Conservation (phyloP, 2,797 vertebrate species). For the Eulemur rubriventer region DNA sequence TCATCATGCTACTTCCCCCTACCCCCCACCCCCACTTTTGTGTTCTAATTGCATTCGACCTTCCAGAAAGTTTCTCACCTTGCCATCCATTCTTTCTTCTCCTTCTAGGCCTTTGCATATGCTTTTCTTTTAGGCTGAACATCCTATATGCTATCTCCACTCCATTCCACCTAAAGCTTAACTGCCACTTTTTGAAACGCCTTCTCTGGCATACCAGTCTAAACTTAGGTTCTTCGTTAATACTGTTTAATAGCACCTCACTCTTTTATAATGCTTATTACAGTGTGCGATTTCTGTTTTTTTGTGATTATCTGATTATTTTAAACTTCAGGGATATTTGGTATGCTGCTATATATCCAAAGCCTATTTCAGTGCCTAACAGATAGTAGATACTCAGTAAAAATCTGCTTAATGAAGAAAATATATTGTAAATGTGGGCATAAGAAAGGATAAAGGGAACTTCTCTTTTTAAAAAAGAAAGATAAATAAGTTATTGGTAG, state of each 20-base stretch:
- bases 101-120: background rate
- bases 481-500: conserved; percentile 35
- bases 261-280: conserved; percentile 16
- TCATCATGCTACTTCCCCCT: background rate
- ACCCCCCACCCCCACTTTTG: background rate
- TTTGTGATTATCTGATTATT: conserved; percentile 39
- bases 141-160: background rate
- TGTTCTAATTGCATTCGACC: background rate
- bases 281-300: background rate
- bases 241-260: background rate
- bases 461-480: conserved; percentile 40
- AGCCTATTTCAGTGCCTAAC: background rate
- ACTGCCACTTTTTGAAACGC: background rate
- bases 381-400: background rate
- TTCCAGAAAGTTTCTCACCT: background rate
- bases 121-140: background rate
- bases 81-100: background rate
- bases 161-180: background rate
- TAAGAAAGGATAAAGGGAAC: background rate
- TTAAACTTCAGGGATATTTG: conserved; percentile 23
- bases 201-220: background rate
- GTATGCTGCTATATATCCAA: background rate
- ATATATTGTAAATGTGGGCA: background rate
- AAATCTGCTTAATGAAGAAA: conserved; percentile 51
- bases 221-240: background rate